These are phyloP conservation scores for Probaryconus sp. DNA, from an alignment of 1,140 invertebrate species.

Conservation along the genomic window DNA sequence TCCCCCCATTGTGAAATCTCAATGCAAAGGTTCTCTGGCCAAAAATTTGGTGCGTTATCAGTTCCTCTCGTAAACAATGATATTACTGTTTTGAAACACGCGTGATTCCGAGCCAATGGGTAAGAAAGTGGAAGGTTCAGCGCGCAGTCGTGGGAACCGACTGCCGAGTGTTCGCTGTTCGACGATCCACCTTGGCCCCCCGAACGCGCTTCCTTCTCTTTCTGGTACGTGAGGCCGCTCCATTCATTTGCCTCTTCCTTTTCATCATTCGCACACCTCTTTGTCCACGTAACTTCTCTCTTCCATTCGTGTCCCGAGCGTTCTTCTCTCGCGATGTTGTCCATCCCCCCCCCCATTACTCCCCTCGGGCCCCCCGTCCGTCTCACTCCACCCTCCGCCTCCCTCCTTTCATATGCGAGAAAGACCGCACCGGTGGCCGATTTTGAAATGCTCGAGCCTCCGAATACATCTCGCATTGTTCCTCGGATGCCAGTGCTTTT, in stretches of 20 bases:
- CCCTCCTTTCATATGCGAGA: constrained; percentile 25
- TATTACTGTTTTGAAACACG: constrained; percentile 19
- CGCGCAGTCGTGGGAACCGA: constrained; percentile 70
- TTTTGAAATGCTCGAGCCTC: constrained; percentile 24
- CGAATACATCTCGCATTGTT: constrained; percentile 66
- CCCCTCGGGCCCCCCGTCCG: not conserved
- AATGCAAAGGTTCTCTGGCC: too few relatives aligned
- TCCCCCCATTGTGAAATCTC: too few relatives aligned
- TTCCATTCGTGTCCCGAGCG: constrained; percentile 22
- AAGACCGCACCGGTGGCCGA: constrained; percentile 38
- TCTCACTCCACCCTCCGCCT: not conserved
- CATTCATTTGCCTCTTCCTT: constrained; percentile 33
- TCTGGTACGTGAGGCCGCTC: constrained; percentile 6
- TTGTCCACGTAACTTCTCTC: constrained; percentile 26
- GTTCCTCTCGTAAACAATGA: constrained; percentile 16
- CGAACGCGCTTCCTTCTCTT: constrained; percentile 19
- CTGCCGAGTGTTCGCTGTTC: constrained; percentile 49
- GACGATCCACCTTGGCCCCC: constrained; percentile 25
- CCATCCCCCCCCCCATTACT: not conserved
- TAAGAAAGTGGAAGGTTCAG: constrained; percentile 67
- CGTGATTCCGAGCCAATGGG: constrained; percentile 37
- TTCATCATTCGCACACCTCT: constrained; percentile 38
- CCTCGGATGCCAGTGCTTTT: constrained; percentile 64
- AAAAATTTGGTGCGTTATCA: not conserved
- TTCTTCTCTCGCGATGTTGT: constrained; percentile 21